Evolutionary conservation across 53 echinoderm and acorn worm genomes (phyloP).

Genomic region (Zoroaster sp.): DNA sequence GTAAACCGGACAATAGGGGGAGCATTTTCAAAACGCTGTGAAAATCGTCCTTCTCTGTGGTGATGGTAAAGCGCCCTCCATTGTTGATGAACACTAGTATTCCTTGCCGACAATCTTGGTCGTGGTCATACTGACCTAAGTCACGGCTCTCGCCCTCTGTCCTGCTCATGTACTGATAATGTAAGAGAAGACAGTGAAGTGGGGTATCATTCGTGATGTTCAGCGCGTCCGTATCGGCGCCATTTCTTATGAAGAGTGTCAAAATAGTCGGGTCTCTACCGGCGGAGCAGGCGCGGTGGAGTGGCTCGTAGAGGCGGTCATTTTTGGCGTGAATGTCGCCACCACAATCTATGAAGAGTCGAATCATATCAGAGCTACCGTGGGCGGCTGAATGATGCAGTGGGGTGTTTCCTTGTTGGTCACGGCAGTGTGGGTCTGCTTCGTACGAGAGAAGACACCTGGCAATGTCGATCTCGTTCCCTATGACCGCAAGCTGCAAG

Average conservation of each 20-base stretch:
- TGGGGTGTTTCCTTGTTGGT: slow-evolving; percentile 77
- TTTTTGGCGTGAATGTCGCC: slow-evolving; percentile 72
- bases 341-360: slow-evolving; percentile 67
- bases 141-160: neutral
- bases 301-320: slow-evolving; percentile 68
- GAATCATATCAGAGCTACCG: slow-evolving; percentile 65
- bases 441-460: slow-evolving; percentile 70
- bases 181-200: slow-evolving; percentile 33
- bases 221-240: slow-evolving; percentile 42
- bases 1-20: neutral
- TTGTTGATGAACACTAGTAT: slow-evolving; percentile 25
- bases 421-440: slow-evolving; percentile 76
- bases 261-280: slow-evolving; percentile 41
- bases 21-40: slow-evolving; percentile 20
- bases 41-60: neutral
- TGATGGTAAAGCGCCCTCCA: slow-evolving; percentile 53
- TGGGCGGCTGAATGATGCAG: slow-evolving; percentile 85
- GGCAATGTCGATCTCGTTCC: slow-evolving; percentile 60
- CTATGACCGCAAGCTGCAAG: slow-evolving; percentile 71
- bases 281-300: slow-evolving; percentile 81
- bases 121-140: neutral
- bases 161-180: neutral
- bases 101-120: slow-evolving; percentile 2
- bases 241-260: slow-evolving; percentile 5
- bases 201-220: slow-evolving; percentile 45